Percentiles rank a stretch among this genome's conserved stretches.
phyloP scores from a whole-genome alignment of 37 sponge, comb jelly and placozoan genomes.

The Dysidea cf. avara region DNA sequence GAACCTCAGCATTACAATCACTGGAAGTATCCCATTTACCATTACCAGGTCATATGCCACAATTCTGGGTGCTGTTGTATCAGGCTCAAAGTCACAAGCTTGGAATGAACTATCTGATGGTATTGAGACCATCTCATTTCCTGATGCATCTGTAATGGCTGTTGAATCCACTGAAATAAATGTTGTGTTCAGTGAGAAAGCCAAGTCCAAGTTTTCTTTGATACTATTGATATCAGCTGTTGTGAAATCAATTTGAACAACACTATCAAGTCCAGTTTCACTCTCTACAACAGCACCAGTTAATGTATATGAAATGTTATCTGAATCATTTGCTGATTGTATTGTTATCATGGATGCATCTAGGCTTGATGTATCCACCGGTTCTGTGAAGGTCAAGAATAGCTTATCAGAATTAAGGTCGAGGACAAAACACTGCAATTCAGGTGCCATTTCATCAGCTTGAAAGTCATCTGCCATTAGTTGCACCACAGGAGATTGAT shows the following conservation, averaged over 20 bases:
- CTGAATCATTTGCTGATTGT: constrained; percentile 35
- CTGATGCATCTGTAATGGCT: constrained; percentile 66
- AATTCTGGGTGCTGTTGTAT: constrained; percentile 43
- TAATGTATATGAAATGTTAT: constrained; percentile 31
- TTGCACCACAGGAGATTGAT: background rate
- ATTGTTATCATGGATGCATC: constrained; percentile 45
- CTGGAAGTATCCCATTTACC: constrained; percentile 58
- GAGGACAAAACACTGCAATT: constrained; percentile 49
- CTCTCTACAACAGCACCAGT: constrained; percentile 23
- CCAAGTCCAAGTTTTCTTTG: constrained; percentile 49
- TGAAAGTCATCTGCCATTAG: constrained; percentile 7
- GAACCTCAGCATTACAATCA: constrained; percentile 50
- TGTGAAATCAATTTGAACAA: constrained; percentile 35
- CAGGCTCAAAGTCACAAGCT: constrained; percentile 36
- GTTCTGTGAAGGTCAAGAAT: constrained; percentile 68
- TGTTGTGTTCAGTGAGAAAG: constrained; percentile 28
- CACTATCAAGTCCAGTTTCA: constrained; percentile 9
- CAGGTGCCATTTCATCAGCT: constrained; percentile 51
- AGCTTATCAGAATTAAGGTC: constrained; percentile 55
- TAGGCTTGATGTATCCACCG: constrained; percentile 65
- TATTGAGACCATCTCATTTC: constrained; percentile 32
- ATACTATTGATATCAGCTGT: constrained; percentile 54
- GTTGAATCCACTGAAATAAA: constrained; percentile 44
- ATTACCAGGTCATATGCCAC: constrained; percentile 46
- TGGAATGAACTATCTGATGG: constrained; percentile 10